Conservation (phyloP, 1,140 invertebrate genomes). For the Hycleus cichorii region DNA sequence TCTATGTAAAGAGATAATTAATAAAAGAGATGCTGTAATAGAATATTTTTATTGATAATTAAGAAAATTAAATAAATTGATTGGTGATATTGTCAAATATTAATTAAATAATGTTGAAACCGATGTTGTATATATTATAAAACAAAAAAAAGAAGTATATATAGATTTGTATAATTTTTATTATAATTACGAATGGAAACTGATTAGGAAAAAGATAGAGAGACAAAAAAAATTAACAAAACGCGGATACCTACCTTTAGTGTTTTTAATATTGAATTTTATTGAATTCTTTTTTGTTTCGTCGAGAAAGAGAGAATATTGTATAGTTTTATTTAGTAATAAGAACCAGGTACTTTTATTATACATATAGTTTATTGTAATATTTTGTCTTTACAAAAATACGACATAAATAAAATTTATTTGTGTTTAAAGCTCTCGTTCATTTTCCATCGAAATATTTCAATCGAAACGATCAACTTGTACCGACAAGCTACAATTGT, state of each 20-base stretch:
- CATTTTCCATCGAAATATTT: not conserved
- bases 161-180: conserved; percentile 25
- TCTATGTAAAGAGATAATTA: too few species aligned
- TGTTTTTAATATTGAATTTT: conserved; percentile 21
- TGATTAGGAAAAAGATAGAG: too few species aligned
- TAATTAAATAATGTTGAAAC: conserved; percentile 11
- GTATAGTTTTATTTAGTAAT: conserved; percentile 35
- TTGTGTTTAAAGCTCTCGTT: conserved; percentile 3
- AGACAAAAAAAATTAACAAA: too few species aligned
- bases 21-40: too few species aligned
- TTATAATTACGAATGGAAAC: conserved; percentile 17
- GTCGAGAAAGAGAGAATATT: conserved; percentile 25
- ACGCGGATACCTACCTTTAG: conserved; percentile 23
- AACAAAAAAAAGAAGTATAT: too few species aligned
- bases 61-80: conserved; percentile 14
- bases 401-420: conserved; percentile 18
- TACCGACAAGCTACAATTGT: too few species aligned
- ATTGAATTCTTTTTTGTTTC: conserved; percentile 17
- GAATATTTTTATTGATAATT: too few species aligned
- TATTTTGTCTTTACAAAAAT: conserved; percentile 37
- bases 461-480: too few species aligned
- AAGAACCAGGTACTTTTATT: conserved; percentile 35
- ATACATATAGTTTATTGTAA: conserved; percentile 36
- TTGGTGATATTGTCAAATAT: conserved; percentile 34
- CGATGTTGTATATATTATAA: conserved; percentile 23